Conservation (phyloP, 2,113 vertebrate genomes). For the Piprites chloris region DNA sequence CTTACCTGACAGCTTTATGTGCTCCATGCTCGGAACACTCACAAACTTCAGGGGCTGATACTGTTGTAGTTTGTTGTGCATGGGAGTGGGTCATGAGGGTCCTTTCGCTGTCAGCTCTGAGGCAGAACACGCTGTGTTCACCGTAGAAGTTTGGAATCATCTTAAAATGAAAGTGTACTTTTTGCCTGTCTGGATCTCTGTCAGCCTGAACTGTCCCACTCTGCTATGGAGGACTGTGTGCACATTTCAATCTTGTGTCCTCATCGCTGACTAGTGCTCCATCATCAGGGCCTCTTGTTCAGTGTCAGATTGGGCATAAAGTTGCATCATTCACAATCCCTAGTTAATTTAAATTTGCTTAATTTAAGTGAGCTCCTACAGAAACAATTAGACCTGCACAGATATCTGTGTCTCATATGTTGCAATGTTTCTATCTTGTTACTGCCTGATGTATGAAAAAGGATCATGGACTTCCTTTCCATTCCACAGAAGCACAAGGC, state of each 20-base stretch:
- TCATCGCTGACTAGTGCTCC: neutral
- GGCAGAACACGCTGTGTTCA: fast-evolving
- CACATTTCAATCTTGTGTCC: neutral
- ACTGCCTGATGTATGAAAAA: neutral
- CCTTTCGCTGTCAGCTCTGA: neutral
- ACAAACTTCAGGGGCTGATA: neutral
- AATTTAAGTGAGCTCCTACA: neutral
- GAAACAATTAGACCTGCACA: neutral
- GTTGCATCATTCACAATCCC: neutral
- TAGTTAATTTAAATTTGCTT: neutral
- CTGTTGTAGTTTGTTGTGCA: neutral
- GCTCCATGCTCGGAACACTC: neutral
- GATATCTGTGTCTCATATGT: neutral
- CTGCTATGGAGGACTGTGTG: neutral
- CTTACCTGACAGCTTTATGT: neutral
- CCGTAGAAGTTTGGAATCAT: neutral
- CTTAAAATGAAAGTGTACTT: neutral
- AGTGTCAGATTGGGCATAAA: neutral
- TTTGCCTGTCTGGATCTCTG: neutral
- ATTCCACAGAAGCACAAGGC: neutral
- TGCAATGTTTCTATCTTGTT: neutral
- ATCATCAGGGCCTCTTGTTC: neutral
- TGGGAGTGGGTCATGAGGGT: neutral
- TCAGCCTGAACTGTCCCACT: neutral
- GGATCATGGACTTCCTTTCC: neutral